Base-by-base conservation (phyloP, 2,888 invertebrate genomes). In the Oasisia sp. region DNA sequence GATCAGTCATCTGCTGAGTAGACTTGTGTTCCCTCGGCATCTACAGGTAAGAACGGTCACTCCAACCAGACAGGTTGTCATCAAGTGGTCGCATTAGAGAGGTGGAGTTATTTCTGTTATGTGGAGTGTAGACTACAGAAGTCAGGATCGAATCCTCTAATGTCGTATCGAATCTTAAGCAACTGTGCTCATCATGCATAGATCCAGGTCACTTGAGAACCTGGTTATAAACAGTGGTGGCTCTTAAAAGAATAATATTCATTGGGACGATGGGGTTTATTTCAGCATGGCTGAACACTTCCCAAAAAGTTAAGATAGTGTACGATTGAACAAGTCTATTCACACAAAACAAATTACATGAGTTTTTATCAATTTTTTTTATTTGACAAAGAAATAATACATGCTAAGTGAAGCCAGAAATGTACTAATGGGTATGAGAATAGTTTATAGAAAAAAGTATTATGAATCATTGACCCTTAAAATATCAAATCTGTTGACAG, bases 401-500 rank as follows among this genome's bases (percentile, higher is more conserved):
- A 27, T 74, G 74, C 14, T 27, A 74, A 74, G n/a, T 27, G 7
- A 19, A 58, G 58, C 58, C 58, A 58, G 14, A 9, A 74, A 27
- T 74, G 14, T 74, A 74, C 3, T 19, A 32, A 58, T 32, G 32
- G 32, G 0, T n/a, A 91, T 32, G 32, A 56, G 44, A 12, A 45
- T 32, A 32, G 7, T 91, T 91, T 32, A 74, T 50, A 27, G 11
- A 90, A 32, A 32, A 3, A 32, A 14, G 32, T 45, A 32, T 90
- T 91, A 74, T 50, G 50, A 74, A n/a, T 74, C 74, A 74, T 19
- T 74, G 74, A 74, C 14, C 27, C 74, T 27, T 74, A 27, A 27
- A 7, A 74, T 50, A 11, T 50, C 50, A 50, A 38, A 38, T 90
- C 56, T 92, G 32, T 91, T 92, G 94, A 2, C 94, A 95, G 95